Conservation (phyloP, 2,113 vertebrate genomes). For the Ursus arctos region DNA sequence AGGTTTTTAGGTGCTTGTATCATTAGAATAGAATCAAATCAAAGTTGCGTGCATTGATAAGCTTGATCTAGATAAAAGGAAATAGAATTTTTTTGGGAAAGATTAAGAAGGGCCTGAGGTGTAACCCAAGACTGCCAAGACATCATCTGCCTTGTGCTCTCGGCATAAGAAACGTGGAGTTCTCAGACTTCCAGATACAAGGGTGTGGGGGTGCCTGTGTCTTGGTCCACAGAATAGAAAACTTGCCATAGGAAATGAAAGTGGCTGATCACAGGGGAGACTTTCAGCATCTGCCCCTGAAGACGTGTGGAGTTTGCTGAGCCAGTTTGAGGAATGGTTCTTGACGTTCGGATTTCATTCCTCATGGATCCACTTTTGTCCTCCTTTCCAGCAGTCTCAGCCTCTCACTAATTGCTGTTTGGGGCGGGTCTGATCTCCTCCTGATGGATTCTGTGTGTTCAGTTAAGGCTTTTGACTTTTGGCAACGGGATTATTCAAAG, state of each 20-base stretch:
- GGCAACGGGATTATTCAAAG: conserved; percentile 60
- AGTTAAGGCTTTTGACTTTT: conserved; percentile 62
- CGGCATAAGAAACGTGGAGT: background rate
- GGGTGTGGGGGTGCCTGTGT: background rate
- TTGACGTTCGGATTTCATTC: background rate
- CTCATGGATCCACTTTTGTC: background rate
- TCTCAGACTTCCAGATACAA: background rate
- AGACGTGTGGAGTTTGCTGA: background rate
- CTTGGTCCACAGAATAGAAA: background rate
- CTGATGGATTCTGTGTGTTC: conserved; percentile 49
- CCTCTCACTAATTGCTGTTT: conserved; percentile 66
- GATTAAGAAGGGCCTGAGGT: background rate
- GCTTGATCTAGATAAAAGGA: conserved; percentile 26
- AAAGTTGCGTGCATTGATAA: background rate
- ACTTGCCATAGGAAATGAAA: background rate
- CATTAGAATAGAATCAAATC: background rate
- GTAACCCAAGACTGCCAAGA: background rate
- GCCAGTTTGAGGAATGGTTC: background rate
- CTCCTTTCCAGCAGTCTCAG: conserved; percentile 6
- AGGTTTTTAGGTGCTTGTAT: background rate
- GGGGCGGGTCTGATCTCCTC: conserved; percentile 50
- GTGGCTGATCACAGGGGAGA: background rate
- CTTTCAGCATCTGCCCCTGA: background rate
- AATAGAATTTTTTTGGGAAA: background rate
- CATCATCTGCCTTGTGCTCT: background rate